A percentile compares a stretch with the other conserved stretches of the same genome.
Conservation (phyloP, 2,888 invertebrate genomes). For the Campoplex capitator region DNA sequence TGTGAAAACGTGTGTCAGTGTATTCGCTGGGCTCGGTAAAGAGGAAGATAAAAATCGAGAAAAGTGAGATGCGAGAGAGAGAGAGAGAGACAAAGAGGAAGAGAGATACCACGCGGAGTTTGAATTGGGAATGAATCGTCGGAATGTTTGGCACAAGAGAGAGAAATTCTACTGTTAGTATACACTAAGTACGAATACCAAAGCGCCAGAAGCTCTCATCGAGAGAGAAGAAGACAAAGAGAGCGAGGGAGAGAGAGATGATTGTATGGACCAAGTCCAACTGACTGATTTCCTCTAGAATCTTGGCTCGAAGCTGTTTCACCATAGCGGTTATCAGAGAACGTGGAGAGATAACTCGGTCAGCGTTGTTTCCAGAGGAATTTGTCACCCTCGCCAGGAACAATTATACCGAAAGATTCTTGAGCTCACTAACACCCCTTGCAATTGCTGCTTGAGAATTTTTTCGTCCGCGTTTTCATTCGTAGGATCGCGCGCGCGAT, state of each 20-base stretch:
- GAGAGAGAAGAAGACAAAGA: neutral
- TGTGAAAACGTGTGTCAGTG: constrained; percentile 59
- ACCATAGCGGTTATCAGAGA: neutral
- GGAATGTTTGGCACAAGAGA: constrained; percentile 75
- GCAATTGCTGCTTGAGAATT: neutral
- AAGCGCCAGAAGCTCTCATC: constrained; percentile 37
- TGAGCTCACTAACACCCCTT: neutral
- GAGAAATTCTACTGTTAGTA: constrained; percentile 63
- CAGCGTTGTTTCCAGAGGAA: constrained; percentile 59
- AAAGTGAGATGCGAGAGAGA: constrained; percentile 34
- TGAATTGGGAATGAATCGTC: constrained; percentile 71
- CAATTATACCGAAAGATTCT: neutral
- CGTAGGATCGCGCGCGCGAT: neutral
- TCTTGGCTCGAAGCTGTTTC: constrained; percentile 67
- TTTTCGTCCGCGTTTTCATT: constrained; percentile 19
- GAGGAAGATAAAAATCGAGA: constrained; percentile 52
- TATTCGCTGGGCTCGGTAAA: constrained; percentile 14
- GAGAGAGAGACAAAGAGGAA: constrained; percentile 25
- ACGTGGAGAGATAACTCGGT: constrained; percentile 62
- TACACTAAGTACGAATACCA: constrained; percentile 3
- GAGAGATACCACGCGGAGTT: constrained; percentile 19
- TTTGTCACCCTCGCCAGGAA: constrained; percentile 48
- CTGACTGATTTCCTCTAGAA: constrained; percentile 78
- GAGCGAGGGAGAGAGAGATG: neutral
- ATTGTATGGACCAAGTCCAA: constrained; percentile 77